Evolutionary conservation across 2,797 vertebrate species (phyloP), one percentile per base, ranked within the genome.

Genomic region (Acanthurus lineatus): DNA sequence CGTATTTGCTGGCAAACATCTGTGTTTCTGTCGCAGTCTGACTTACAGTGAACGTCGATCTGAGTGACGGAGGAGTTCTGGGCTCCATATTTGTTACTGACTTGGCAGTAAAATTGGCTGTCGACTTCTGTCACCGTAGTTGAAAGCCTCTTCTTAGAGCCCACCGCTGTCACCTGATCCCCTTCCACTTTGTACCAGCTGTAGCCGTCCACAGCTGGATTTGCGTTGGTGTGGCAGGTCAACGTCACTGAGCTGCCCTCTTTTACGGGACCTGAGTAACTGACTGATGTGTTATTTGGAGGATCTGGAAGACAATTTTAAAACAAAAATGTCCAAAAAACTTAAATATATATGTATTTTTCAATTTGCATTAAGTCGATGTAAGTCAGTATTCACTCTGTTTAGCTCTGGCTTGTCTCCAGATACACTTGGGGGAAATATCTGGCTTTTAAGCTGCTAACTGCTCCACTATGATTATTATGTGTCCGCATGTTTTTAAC

Each of bases 31-130:
- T 60, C 68, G 62, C 5, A 57, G 3, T 59, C n/a, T 38, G 10
- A 92, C 93, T 91, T 65, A 94, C 93, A 94, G 4, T 68, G 86
- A 0, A 93, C 85, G 0, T 93, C 92, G 19, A 94, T 80, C 22
- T 76, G 60, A 66, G 64, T 20, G 54, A 85, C 2, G 44, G 91
- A 87, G 5, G 93, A 93, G 84, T 90, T 92, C 85, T 93, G 88
- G 56, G 10, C 35, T 72, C 93, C 93, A 17, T 86, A 68, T 81
- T 2, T 48, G 77, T 94, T 94, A 4, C 58, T 22, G 71, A 44
- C 91, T 45, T 4, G 19, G 65, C 93, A 94, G 83, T 72, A 90
- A 81, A 91, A 92, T 4, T 51, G 73, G 6, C 62, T 85, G 47
- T 85, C 57, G 0, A 12, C 73, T n/a, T 92, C 89, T 17, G 86